Conservation (phyloP, 1,140 invertebrate species). For the Drosophila asahinai region DNA sequence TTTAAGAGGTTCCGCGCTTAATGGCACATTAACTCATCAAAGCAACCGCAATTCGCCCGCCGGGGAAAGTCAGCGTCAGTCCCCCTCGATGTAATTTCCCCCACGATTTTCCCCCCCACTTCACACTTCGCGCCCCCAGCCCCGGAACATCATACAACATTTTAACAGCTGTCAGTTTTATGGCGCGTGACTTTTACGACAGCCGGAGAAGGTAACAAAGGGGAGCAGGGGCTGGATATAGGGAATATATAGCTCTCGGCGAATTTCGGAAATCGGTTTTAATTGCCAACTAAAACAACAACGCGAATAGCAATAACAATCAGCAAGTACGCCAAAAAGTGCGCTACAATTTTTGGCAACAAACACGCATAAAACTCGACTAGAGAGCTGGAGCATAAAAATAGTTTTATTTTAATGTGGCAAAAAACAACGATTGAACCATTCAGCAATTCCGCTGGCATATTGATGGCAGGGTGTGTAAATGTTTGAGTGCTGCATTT, state of each 20-base stretch:
- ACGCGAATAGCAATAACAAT: constrained; percentile 65
- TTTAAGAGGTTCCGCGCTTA: constrained; percentile 58
- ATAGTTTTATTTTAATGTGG: constrained; percentile 65
- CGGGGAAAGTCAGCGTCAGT: neutral
- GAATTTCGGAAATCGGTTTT: constrained; percentile 79
- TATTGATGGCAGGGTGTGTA: constrained; percentile 63
- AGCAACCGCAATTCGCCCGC: constrained; percentile 34
- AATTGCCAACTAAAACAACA: constrained; percentile 79
- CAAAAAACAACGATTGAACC: neutral
- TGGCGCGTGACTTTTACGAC: constrained; percentile 81
- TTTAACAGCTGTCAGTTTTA: constrained; percentile 82
- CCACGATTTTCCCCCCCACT: neutral
- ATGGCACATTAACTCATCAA: constrained; percentile 77
- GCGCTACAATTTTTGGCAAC: constrained; percentile 55
- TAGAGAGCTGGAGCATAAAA: constrained; percentile 20
- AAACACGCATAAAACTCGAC: constrained; percentile 42
- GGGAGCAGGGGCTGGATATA: neutral
- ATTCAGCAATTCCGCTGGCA: constrained; percentile 28
- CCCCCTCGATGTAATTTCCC: neutral
- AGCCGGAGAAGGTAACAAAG: constrained; percentile 38
- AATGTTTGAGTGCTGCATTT: constrained; percentile 67
- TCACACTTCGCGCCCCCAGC: constrained; percentile 3
- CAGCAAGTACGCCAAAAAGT: constrained; percentile 58
- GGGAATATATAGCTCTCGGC: constrained; percentile 34
- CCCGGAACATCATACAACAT: constrained; percentile 51